Conservation (phyloP, 2,888 invertebrate genomes). For the Selenia dentaria region DNA sequence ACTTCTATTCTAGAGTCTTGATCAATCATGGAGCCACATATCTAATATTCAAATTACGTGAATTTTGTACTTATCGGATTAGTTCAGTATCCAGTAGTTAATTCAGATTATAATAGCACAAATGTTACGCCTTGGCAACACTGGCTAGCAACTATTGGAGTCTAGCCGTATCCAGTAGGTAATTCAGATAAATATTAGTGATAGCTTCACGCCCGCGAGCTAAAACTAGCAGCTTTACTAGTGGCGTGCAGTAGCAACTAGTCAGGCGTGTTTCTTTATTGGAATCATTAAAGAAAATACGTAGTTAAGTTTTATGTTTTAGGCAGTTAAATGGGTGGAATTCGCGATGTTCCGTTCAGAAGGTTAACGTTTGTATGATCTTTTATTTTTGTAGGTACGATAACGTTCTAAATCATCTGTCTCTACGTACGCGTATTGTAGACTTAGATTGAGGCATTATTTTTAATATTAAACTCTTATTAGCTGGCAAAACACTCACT, state of each 20-base stretch:
- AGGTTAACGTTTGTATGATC: conserved; percentile 7
- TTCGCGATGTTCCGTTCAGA: conserved; percentile 15
- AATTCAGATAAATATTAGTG: conserved; percentile 37
- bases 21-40: too few relatives aligned
- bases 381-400: conserved; percentile 11
- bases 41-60: too few relatives aligned
- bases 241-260: conserved; percentile 26
- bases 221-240: conserved; percentile 11
- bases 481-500: too few relatives aligned
- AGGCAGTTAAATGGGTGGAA: conserved; percentile 25
- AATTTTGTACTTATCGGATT: too few relatives aligned
- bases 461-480: too few relatives aligned
- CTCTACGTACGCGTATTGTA: too few relatives aligned
- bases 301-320: conserved; percentile 37
- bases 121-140: conserved; percentile 11
- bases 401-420: neutral
- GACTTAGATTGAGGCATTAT: too few relatives aligned
- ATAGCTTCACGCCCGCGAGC: conserved; percentile 34
- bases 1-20: too few relatives aligned
- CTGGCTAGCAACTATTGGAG: neutral
- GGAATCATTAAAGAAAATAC: conserved; percentile 42
- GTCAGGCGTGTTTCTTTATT: conserved; percentile 40
- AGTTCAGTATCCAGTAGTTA: too few relatives aligned
- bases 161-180: conserved; percentile 22
- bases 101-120: too few relatives aligned